Base-by-base conservation (phyloP, 2,113 vertebrate genomes). In the Oplegnathus fasciatus region DNA sequence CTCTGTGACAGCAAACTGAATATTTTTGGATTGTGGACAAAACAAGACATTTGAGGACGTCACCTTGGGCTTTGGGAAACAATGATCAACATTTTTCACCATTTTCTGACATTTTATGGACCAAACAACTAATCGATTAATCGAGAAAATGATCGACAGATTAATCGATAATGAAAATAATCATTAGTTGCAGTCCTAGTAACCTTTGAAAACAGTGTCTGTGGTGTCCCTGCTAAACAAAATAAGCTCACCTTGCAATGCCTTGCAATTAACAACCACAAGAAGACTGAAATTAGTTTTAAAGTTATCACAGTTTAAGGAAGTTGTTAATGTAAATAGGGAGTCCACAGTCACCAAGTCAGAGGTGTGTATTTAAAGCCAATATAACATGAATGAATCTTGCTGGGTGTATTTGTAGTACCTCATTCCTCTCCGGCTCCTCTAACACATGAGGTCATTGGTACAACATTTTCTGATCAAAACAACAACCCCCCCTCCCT, bases 391-490 rank as follows among this genome's bases (percentile, higher is more conserved):
- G 46, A 61, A 58, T 71, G 17, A 40, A 66, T 48, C 6, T 24
- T 28, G n/a, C 37, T 48, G 24, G 6, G 20, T 81, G 69, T 85
- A 82, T 83, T 86, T 84, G 55, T 6, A 75, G 82, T 50, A n/a
- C 61, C 48, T 62, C 24, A 30, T 54, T 74, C n/a, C 57, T 84
- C 20, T 72, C 37, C 18, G 74, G 34, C 62, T 87, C 64, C 44
- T 83, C 28, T 85, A 79, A 64, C 64, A 78, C 58, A 67, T 67
- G 24, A 72, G 66, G 50, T 82, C 82, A 88, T 69, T 52, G 5
- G 10, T 61, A 18, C n/a, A 62, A 44, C 9, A 68, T 8, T 62
- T 58, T 32, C 32, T 44, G 62, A 76, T 84, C 20, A 83, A 75
- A 77, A 88, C 72, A 55, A 44, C 40, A 8, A 14, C 37, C 15